Conservation (phyloP, 2,113 vertebrate species). For the Catharus bicknelli region DNA sequence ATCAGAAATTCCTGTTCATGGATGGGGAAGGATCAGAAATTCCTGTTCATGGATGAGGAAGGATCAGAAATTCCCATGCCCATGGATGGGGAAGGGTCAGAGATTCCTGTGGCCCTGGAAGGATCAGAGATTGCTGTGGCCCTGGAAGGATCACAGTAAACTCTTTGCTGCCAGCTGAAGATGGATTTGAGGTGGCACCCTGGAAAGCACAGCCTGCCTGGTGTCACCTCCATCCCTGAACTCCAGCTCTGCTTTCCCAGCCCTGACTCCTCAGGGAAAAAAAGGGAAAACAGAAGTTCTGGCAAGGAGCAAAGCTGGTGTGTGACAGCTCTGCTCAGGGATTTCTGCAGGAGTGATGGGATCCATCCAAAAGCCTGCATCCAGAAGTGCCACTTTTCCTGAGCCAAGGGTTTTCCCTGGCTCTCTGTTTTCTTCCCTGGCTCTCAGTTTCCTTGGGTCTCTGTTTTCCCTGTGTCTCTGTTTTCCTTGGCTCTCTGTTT, state of each 20-base stretch:
- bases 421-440: not conserved
- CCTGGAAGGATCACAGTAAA: not conserved
- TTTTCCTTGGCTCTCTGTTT: not conserved
- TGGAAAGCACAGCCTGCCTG: not conserved
- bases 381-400: not conserved
- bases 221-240: not conserved
- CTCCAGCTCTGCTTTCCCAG: not conserved
- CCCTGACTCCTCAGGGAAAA: not conserved
- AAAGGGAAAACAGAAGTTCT: not conserved
- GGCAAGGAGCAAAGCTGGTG: slow-evolving; percentile 9
- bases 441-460: not conserved
- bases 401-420: not conserved
- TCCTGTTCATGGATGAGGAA: accelerated
- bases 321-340: slow-evolving; percentile 5
- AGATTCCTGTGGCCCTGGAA: not conserved
- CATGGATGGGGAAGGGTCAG: accelerated
- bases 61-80: not conserved
- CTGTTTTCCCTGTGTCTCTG: not conserved
- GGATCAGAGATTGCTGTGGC: not conserved
- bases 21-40: not conserved
- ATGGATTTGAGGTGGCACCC: not conserved
- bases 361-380: not conserved
- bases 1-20: accelerated
- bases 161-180: not conserved
- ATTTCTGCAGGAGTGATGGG: not conserved